These are phyloP conservation scores for Maniola jurtina DNA, from an alignment of 1,140 invertebrate species.

Conservation along the genomic window DNA sequence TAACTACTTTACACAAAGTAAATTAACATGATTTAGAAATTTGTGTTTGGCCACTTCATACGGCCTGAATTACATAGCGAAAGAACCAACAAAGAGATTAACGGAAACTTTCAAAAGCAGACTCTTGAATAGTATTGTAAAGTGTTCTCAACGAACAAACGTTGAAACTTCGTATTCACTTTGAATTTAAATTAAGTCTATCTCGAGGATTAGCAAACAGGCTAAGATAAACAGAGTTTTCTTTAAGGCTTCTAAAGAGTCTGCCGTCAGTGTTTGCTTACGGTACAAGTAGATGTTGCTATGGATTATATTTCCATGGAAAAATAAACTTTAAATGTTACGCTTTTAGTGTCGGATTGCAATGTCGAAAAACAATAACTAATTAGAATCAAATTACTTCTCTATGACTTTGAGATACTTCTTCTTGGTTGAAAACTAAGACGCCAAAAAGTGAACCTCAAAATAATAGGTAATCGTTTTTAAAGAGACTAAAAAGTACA, in stretches of 20 bases:
- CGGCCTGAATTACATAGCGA: too few relatives aligned
- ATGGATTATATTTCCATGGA: conserved; percentile 1
- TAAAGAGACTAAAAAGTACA: too few relatives aligned
- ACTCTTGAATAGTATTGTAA: neutral
- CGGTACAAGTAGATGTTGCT: conserved; percentile 7
- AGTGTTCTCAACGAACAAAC: neutral
- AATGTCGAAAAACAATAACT: neutral
- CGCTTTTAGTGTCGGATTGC: neutral
- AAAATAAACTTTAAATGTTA: neutral
- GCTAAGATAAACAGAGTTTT: conserved; percentile 2
- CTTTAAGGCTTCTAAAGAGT: neutral
- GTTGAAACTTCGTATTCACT: neutral
- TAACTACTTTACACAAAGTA: too few relatives aligned
- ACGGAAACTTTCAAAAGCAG: neutral
- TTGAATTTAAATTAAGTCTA: conserved; percentile 8
- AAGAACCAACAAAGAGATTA: neutral
- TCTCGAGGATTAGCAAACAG: conserved; percentile 7
- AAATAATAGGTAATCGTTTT: too few relatives aligned
- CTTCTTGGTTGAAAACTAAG: too few relatives aligned
- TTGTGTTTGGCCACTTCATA: too few relatives aligned
- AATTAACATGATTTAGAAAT: too few relatives aligned
- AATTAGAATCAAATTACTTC: too few relatives aligned
- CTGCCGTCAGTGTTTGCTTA: conserved; percentile 5
- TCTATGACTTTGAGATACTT: too few relatives aligned
- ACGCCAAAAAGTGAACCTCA: too few relatives aligned